phyloP scores from a whole-genome alignment of 1,140 invertebrate species.

The Pteromalus puparum region DNA sequence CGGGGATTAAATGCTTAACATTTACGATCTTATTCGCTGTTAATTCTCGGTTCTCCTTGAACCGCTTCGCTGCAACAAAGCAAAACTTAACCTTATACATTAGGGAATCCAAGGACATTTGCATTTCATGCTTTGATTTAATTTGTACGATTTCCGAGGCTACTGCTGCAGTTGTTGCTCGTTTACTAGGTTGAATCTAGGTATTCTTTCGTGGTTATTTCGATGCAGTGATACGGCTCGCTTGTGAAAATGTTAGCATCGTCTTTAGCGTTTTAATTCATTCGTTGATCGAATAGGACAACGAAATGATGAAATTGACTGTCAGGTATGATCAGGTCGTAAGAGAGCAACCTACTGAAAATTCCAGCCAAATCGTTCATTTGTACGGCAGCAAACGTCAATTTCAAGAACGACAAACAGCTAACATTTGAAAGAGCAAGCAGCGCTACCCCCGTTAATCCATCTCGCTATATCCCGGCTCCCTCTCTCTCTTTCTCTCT shows the following conservation, averaged over 20 bases:
- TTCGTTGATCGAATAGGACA: too few relatives aligned
- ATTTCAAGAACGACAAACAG: background rate
- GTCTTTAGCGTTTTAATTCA: too few relatives aligned
- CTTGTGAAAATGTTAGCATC: too few relatives aligned
- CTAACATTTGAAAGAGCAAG: background rate
- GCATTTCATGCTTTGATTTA: background rate
- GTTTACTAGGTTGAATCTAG: too few relatives aligned
- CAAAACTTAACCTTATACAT: conserved; percentile 1
- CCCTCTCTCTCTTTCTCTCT: too few relatives aligned
- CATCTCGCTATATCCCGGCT: background rate
- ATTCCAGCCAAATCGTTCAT: background rate
- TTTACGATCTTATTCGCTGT: conserved; percentile 12
- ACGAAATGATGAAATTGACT: too few relatives aligned
- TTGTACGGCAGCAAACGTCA: background rate
- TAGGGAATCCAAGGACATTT: background rate
- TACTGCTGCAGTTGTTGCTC: background rate
- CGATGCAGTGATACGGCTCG: too few relatives aligned
- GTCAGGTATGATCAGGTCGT: too few relatives aligned
- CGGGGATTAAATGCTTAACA: conserved; percentile 9
- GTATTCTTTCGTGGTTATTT: too few relatives aligned
- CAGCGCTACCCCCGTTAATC: background rate
- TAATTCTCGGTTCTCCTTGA: conserved; percentile 6
- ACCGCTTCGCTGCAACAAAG: background rate
- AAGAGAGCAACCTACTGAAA: background rate
- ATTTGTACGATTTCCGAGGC: background rate